A percentile compares a stretch with the other conserved stretches of the same genome.
These are phyloP conservation scores for Liasis olivaceus DNA, from an alignment of 2,797 vertebrate genomes.

Conservation along the genomic window DNA sequence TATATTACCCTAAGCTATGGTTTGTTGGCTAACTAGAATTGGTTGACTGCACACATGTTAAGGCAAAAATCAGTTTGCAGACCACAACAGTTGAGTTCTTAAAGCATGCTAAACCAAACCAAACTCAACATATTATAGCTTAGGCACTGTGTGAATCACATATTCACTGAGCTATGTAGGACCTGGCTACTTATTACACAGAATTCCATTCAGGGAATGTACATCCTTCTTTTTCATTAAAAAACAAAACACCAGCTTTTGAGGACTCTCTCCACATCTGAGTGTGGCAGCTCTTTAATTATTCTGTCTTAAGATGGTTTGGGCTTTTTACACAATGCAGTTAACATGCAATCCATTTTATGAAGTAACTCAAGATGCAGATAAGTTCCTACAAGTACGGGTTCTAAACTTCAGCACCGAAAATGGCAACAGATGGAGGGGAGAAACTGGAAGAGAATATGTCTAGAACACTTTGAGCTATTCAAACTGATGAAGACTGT, in stretches of 20 bases:
- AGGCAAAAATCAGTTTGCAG: background rate
- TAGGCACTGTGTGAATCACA: background rate
- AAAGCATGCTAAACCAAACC: background rate
- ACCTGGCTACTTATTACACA: background rate
- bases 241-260: background rate
- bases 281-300: background rate
- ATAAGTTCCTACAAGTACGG: background rate
- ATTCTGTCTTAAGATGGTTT: background rate
- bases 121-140: background rate
- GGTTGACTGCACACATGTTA: background rate
- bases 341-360: background rate
- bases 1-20: background rate
- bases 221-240: background rate
- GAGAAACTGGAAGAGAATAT: background rate
- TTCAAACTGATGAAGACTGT: background rate
- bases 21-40: background rate
- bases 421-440: background rate
- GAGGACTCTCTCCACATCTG: background rate
- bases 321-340: background rate
- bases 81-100: background rate
- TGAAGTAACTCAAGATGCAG: background rate
- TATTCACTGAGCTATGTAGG: background rate
- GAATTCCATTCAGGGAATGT: background rate
- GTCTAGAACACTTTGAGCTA: background rate
- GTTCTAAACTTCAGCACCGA: background rate